A percentile compares a stretch with the other conserved stretches of the same genome.
Conservation (phyloP, 1,140 invertebrate genomes). For the Drosophila novamexicana region DNA sequence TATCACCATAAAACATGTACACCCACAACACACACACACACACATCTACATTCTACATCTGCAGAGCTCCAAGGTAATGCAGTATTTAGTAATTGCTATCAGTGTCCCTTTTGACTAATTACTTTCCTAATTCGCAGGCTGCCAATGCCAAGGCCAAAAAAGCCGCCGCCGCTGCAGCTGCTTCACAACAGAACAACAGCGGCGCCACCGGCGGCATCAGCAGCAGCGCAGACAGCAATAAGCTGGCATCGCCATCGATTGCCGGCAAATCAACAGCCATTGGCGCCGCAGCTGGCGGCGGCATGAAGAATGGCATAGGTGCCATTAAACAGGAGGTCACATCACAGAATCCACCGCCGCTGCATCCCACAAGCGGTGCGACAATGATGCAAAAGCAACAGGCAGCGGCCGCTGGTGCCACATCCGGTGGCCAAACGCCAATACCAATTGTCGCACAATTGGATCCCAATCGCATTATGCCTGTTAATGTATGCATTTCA, state of each 20-base stretch:
- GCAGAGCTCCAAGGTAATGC: constrained; percentile 75
- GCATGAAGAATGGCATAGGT: constrained; percentile 62
- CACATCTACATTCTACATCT: constrained; percentile 33
- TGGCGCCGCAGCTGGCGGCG: constrained; percentile 36
- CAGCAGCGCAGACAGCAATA: constrained; percentile 30
- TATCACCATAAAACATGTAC: constrained; percentile 17
- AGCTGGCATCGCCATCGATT: constrained; percentile 1
- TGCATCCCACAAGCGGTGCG: constrained; percentile 69
- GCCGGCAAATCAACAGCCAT: constrained; percentile 38
- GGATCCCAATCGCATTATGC: constrained; percentile 84
- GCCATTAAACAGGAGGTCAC: constrained; percentile 72
- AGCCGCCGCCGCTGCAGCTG: constrained; percentile 71
- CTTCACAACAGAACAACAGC: constrained; percentile 58
- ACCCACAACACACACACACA: constrained; percentile 13
- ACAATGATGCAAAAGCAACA: constrained; percentile 75
- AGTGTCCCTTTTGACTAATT: neutral
- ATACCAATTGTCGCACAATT: constrained; percentile 82
- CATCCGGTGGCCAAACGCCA: constrained; percentile 62
- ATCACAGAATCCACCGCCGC: constrained; percentile 81
- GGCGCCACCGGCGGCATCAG: constrained; percentile 20
- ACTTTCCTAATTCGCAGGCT: constrained; percentile 54
- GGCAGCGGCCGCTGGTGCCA: constrained; percentile 36
- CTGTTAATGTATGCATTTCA: constrained; percentile 71
- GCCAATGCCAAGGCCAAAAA: constrained; percentile 83
- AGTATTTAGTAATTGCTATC: neutral